These are phyloP conservation scores for Propsilocerus akamusi DNA, from an alignment of 1,140 invertebrate species.

Conservation along the genomic window DNA sequence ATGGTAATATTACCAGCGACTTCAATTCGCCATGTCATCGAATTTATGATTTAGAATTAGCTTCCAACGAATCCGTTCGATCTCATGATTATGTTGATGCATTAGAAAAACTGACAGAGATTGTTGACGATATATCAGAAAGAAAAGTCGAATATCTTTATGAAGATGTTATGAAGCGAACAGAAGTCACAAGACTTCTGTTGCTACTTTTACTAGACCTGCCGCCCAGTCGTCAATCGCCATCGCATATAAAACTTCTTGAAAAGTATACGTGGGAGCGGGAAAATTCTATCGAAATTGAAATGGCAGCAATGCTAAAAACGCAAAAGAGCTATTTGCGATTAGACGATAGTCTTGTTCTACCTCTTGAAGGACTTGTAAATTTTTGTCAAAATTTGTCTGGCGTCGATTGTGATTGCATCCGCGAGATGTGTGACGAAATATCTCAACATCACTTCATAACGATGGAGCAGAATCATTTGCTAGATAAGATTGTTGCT, in stretches of 20 bases:
- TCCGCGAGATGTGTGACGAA: not conserved
- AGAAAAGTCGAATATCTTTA: conserved; percentile 16
- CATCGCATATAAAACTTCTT: conserved; percentile 21
- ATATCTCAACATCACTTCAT: not conserved
- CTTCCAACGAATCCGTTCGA: conserved; percentile 12
- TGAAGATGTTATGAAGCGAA: conserved; percentile 13
- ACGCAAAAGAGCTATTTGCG: too few relatives aligned
- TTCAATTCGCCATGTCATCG: conserved; percentile 20
- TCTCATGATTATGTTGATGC: conserved; percentile 14
- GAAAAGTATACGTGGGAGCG: conserved; percentile 15
- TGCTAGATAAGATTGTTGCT: not conserved
- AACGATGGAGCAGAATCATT: not conserved
- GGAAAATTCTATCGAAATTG: not conserved
- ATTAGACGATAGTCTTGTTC: not conserved
- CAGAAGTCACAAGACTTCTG: conserved; percentile 17
- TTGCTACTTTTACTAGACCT: conserved; percentile 17
- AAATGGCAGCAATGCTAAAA: not conserved
- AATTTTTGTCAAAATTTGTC: not conserved
- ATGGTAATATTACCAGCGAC: conserved; percentile 18
- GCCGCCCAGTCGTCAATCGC: conserved; percentile 19
- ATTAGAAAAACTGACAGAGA: conserved; percentile 19
- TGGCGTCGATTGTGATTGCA: not conserved
- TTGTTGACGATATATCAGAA: conserved; percentile 21
- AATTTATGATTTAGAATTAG: conserved; percentile 16
- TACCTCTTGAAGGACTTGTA: not conserved